Percentiles rank a stretch among this genome's conserved stretches.
Evolutionary conservation across 2,888 invertebrate genomes (phyloP).

Genomic region (Antheraea assamensis): DNA sequence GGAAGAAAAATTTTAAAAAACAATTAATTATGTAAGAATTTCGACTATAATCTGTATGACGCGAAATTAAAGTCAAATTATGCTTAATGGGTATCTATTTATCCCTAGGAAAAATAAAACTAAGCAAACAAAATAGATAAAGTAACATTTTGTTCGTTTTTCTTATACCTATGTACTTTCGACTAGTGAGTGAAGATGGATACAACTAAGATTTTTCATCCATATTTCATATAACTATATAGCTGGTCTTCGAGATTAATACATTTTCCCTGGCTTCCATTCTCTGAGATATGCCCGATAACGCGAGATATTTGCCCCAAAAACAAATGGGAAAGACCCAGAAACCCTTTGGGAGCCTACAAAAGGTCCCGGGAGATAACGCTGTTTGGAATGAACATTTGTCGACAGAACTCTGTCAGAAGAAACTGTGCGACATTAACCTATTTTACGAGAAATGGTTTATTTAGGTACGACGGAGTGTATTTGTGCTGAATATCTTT

Average conservation of each 20-base stretch:
- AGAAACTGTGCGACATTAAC: slow-evolving; percentile 15
- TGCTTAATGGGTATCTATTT: too few relatives aligned
- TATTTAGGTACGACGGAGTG: slow-evolving; percentile 2
- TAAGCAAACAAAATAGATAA: too few relatives aligned
- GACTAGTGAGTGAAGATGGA: too few relatives aligned
- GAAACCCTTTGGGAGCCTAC: slow-evolving; percentile 14
- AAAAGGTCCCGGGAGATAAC: slow-evolving; percentile 41
- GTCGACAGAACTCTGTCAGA: slow-evolving; percentile 21
- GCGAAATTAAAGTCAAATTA: too few relatives aligned
- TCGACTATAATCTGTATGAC: too few relatives aligned
- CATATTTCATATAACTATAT: neutral
- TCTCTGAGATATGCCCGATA: slow-evolving; percentile 11
- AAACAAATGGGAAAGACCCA: slow-evolving; percentile 17
- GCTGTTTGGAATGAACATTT: slow-evolving; percentile 48
- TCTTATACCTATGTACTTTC: too few relatives aligned
- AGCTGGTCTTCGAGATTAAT: slow-evolving; percentile 3
- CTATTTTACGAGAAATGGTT: slow-evolving; percentile 9
- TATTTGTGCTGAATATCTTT: slow-evolving; percentile 1
- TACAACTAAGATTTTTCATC: neutral
- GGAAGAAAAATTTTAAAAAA: too few relatives aligned
- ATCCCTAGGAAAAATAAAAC: too few relatives aligned
- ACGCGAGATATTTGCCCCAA: slow-evolving; percentile 12
- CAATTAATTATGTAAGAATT: too few relatives aligned
- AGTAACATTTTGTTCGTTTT: too few relatives aligned
- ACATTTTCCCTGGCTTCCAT: slow-evolving; percentile 2